Conservation (phyloP, 2,797 vertebrate genomes). For the Esox masquinongy region DNA sequence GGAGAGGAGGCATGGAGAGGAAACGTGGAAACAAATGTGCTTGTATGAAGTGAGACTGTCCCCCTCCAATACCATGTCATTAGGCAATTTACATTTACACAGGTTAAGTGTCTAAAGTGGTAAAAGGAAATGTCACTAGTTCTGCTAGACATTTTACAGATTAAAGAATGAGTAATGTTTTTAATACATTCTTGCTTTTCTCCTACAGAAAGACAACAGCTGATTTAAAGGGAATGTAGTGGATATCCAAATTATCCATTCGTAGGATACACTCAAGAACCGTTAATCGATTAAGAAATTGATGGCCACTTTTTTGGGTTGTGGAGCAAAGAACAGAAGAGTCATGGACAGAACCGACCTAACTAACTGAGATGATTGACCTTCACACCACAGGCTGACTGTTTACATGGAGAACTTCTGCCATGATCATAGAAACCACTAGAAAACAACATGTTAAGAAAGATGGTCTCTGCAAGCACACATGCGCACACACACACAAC, state of each 20-base stretch:
- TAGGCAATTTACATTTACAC: background rate
- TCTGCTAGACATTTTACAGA: background rate
- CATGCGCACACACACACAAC: slow-evolving; percentile 35
- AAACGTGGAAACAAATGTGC: background rate
- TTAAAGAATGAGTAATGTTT: background rate
- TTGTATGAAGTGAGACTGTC: background rate
- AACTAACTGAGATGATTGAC: background rate
- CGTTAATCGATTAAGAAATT: background rate
- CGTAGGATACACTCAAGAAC: background rate
- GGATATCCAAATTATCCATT: background rate
- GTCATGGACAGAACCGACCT: background rate
- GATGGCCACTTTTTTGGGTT: background rate
- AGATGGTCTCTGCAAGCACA: slow-evolving; percentile 13
- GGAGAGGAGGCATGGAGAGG: background rate
- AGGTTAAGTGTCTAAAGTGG: background rate
- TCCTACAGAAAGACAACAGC: background rate
- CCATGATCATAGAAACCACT: background rate
- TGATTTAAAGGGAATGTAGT: background rate
- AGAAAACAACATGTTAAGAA: background rate
- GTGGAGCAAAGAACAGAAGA: background rate
- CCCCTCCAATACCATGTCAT: background rate
- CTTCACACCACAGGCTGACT: background rate
- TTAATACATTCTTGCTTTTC: background rate
- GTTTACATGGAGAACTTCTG: background rate
- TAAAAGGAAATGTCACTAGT: background rate